Conservation (phyloP, 2,113 vertebrate genomes). For the Trematocara stigmaticum region DNA sequence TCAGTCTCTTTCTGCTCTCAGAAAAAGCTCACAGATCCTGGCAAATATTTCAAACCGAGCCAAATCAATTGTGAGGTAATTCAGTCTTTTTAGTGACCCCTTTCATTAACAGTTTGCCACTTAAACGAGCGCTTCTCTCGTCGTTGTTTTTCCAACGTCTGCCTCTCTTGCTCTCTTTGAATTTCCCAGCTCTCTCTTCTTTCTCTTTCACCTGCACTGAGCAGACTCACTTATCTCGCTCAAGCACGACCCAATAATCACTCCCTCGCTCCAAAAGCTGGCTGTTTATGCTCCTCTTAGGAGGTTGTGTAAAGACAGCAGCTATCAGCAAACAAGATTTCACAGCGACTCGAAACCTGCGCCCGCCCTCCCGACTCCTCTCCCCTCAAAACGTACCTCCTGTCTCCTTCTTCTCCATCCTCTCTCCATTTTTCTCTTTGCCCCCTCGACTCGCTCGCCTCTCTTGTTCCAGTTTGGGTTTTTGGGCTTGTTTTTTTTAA, state of each 20-base stretch:
- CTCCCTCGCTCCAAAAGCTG: not conserved
- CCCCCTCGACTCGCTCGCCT: not conserved
- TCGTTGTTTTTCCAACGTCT: conserved; percentile 4
- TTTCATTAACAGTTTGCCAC: not conserved
- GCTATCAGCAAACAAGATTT: conserved; percentile 16
- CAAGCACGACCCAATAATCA: not conserved
- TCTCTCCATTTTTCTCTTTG: conserved; percentile 39
- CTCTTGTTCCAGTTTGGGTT: conserved; percentile 37
- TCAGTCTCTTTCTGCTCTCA: conserved; percentile 16
- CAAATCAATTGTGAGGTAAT: conserved; percentile 18
- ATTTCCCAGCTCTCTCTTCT: not conserved
- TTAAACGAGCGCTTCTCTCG: not conserved
- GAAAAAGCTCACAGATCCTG: conserved; percentile 21
- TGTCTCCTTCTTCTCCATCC: conserved; percentile 32
- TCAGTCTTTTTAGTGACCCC: not conserved
- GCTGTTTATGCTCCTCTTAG: conserved; percentile 9
- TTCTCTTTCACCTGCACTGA: conserved; percentile 2
- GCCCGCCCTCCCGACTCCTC: not conserved
- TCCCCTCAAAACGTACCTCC: conserved; percentile 41
- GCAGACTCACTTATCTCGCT: not conserved
- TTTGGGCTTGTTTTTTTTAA: not conserved
- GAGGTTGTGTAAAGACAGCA: conserved; percentile 19
- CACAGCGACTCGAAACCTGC: not conserved
- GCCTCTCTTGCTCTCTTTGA: not conserved
- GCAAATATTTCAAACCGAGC: conserved; percentile 18